phyloP scores from a whole-genome alignment of 2,797 vertebrate species.

The Peromyscus attwateri region DNA sequence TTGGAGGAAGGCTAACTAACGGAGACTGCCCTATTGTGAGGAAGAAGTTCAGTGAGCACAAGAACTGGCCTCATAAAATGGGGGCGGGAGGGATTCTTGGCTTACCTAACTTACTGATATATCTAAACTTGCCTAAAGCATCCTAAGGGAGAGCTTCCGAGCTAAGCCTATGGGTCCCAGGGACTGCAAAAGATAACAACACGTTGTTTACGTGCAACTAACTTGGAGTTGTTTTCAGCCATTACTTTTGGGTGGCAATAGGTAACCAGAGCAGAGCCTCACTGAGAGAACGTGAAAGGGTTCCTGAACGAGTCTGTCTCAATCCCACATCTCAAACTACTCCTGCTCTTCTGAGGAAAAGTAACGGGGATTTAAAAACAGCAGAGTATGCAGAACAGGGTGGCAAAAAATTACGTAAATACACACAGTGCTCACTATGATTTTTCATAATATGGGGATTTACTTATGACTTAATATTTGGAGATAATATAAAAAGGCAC shows the following conservation, averaged over 20 bases:
- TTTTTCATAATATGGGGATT: constrained; percentile 1
- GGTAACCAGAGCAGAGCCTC: background rate
- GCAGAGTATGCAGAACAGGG: background rate
- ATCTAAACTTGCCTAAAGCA: background rate
- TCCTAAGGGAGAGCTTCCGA: background rate
- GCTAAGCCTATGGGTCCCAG: background rate
- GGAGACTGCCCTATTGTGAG: background rate
- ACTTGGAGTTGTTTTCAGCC: background rate
- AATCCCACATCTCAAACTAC: background rate
- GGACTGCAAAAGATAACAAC: background rate
- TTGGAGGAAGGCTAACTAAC: background rate
- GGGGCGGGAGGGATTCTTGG: background rate
- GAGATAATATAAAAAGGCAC: background rate
- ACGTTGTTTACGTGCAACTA: background rate
- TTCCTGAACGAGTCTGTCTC: background rate
- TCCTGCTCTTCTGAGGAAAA: background rate
- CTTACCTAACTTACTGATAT: background rate
- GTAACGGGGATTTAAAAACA: background rate
- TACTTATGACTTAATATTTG: background rate
- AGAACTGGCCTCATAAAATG: background rate
- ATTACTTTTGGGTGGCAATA: background rate
- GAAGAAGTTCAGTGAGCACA: background rate
- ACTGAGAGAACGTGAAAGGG: background rate
- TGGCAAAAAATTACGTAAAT: background rate
- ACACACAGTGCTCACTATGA: background rate